These are phyloP conservation scores for Ischnura elegans DNA, from an alignment of 2,888 invertebrate genomes.

Conservation along the genomic window DNA sequence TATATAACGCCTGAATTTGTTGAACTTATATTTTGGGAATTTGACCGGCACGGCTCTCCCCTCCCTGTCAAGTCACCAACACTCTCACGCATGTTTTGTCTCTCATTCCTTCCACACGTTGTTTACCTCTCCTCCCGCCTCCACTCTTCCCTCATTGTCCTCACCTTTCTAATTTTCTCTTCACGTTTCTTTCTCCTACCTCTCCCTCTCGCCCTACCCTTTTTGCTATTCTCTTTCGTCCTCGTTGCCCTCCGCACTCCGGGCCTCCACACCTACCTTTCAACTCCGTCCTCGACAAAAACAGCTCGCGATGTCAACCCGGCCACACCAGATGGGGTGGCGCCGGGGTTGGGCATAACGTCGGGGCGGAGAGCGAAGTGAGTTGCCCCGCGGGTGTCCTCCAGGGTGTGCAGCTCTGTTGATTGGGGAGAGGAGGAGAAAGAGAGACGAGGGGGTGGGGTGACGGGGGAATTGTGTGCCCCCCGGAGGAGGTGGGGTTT, in stretches of 20 bases:
- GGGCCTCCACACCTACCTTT: background rate
- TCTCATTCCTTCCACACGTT: background rate
- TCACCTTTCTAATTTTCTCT: background rate
- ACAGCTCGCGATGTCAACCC: background rate
- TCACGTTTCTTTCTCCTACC: background rate
- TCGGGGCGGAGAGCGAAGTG: background rate
- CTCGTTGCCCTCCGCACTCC: background rate
- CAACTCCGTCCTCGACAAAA: slow-evolving; percentile 6
- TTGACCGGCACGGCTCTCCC: background rate
- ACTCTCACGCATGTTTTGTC: background rate
- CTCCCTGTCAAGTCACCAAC: background rate
- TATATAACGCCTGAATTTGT: too few species aligned
- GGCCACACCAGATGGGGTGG: background rate
- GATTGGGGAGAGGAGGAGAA: background rate
- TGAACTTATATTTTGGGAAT: too few species aligned
- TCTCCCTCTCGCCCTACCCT: background rate
- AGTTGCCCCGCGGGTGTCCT: slow-evolving; percentile 20
- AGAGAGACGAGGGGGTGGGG: background rate
- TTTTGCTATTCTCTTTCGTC: background rate
- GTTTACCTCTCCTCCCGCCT: background rate
- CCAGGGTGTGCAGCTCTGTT: background rate
- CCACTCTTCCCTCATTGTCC: background rate
- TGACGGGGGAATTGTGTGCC: background rate
- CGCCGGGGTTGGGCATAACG: background rate
- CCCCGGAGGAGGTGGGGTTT: background rate